Evolutionary conservation across 2,797 vertebrate species (phyloP), one percentile per base, ranked within the genome.

Genomic region (Bradypodion pumilum): DNA sequence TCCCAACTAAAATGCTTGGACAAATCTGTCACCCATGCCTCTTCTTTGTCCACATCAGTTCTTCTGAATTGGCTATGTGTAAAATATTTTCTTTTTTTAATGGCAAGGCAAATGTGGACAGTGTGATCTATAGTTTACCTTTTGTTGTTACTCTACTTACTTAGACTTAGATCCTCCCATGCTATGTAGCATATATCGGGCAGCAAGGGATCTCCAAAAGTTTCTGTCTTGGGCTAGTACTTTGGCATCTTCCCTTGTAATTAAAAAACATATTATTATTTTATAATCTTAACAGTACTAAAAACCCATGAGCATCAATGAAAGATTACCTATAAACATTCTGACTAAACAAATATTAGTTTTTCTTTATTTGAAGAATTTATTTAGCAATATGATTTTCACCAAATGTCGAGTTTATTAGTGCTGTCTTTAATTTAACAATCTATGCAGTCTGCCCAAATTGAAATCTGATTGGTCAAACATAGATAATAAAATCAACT

Each of bases 371-470:
- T 13, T 74, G 44, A 19, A 72, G 52, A 52, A 74, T 75, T 82
- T 66, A 75, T 52, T 56, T 27, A 40, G 46, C 42, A 44, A 32
- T 42, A 32, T 62, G 70, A 42, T 70, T 81, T 35, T 23, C 29
- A 63, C 5, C 56, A 74, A n/a, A n/a, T 27, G 25, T 37, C 52
- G 60, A 65, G 5, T 52, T 49, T 82, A 46, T 74, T 62, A 82
- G 60, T 82, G 44, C 40, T 44, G n/a, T 74, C 62, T 74, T 82
- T 65, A 82, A 74, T 82, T 76, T 42, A 59, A 69, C 44, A 46
- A 69, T 40, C 62, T 75, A 16, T 49, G 23, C 7, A 56, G 60
- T 42, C 46, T 40, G 19, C 46, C 63, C 46, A 83, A 68, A 77
- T 83, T 29, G n/a, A 74, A 75, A 65, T 82, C 77, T 56, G 49